Base-by-base conservation (phyloP, 2,888 invertebrate genomes). In the Pyralis farinalis region DNA sequence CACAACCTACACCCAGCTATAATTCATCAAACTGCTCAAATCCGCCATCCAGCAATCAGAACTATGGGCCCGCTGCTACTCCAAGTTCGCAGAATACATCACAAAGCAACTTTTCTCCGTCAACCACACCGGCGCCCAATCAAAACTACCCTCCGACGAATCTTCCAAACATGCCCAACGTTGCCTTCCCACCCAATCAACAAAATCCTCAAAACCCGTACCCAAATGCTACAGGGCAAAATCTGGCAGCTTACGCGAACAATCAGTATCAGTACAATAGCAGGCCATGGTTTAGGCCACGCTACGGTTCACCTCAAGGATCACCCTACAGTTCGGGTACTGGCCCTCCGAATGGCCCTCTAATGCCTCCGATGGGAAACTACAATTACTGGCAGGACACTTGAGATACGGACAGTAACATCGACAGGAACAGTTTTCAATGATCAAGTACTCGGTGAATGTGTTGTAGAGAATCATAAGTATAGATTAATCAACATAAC, bases 371-470 rank as follows among this genome's bases (percentile, higher is more conserved):
- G 0, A 45, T 80, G 0, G 74, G 71, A 7, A 86, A 78, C 61
- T 86, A 84, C 32, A 86, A 84, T 53, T 88, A 87, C 42, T 88
- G 87, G 87, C 87, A 80, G 65, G 87, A 88, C 42, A 85, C 83
- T 73, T 87, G 85, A 87, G 78, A 80, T 34, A 55, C 67, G 38
- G 73, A 79, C 44, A 63, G 47, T 55, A 57, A 76, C 58, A 49
- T 61, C 39, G 63, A 58, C 39, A 52, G 55, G 41, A 61, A 63
- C 36, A 48, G 51, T 47, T 54, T 63, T 48, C 61, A 68, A 58
- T 63, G 61, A 40, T 28, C 20, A 33, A 30, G 12, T 30, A 42
- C 9, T 32, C 6, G 34, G 25, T 40, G 40, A 34, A 31, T 12
- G 25, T 20, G 8, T 35, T 32, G 10, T 40, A 46, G n/a, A 40